phyloP scores from a whole-genome alignment of 2,797 vertebrate species.

The Lepus oiostolus region DNA sequence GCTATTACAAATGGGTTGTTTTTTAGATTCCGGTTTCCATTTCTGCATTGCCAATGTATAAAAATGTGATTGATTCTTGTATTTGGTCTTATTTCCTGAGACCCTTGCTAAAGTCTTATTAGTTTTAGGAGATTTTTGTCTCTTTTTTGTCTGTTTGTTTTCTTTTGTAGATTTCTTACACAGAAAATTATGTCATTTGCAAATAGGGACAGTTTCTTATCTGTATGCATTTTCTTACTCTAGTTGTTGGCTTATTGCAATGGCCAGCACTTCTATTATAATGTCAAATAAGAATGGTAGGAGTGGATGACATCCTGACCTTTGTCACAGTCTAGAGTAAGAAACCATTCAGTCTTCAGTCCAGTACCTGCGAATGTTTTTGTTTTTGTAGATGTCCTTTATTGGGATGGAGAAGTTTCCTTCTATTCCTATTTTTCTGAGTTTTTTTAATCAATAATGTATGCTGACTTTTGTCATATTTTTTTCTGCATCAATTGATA shows the following conservation, averaged over 20 bases:
- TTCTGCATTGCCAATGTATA: not conserved
- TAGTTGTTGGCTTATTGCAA: not conserved
- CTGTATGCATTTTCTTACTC: not conserved
- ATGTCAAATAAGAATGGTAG: not conserved
- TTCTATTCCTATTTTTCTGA: not conserved
- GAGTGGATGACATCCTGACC: not conserved
- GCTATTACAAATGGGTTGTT: not conserved
- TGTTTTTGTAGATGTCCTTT: not conserved
- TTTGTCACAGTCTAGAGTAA: not conserved
- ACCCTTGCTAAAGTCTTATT: constrained; percentile 34
- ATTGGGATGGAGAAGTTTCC: not conserved
- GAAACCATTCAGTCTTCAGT: not conserved
- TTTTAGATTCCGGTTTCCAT: constrained; percentile 2
- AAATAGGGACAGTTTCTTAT: constrained; percentile 14
- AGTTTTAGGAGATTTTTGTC: not conserved
- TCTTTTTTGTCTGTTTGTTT: not conserved
- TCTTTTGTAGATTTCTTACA: not conserved
- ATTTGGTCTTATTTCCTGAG: not conserved
- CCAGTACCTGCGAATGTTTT: not conserved
- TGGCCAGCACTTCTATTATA: not conserved
- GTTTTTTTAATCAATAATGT: not conserved
- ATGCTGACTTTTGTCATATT: not conserved
- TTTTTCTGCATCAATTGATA: not conserved
- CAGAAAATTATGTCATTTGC: constrained; percentile 14
- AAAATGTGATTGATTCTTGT: constrained; percentile 5